Conservation (phyloP, 30 jellyfish, hydroid and myxozoan genomes). For the Rhopilema esculentum region DNA sequence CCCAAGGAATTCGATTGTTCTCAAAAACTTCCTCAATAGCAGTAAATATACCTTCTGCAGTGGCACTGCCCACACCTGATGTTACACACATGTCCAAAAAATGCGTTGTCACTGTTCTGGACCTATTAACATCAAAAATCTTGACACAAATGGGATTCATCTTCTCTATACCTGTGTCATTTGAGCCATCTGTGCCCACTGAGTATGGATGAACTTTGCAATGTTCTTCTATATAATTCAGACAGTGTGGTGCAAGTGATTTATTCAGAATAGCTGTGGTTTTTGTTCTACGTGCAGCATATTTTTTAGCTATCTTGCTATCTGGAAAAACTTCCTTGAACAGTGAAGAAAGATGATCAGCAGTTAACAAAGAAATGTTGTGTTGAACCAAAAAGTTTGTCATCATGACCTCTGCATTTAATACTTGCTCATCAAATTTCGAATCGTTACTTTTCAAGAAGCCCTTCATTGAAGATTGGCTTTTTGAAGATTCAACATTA, state of each 20-base stretch:
- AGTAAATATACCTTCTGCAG: constrained; percentile 48
- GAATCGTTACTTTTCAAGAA: constrained; percentile 20
- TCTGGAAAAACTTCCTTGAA: constrained; percentile 69
- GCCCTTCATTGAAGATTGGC: constrained; percentile 27
- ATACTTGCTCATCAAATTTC: constrained; percentile 12
- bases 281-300: constrained; percentile 65
- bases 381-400: constrained; percentile 76
- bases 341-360: constrained; percentile 73
- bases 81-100: constrained; percentile 70
- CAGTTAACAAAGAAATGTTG: constrained; percentile 64
- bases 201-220: constrained; percentile 60
- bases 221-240: constrained; percentile 18
- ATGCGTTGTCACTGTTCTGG: constrained; percentile 41
- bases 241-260: constrained; percentile 70
- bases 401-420: constrained; percentile 66
- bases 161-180: constrained; percentile 79
- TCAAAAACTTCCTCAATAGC: constrained; percentile 29
- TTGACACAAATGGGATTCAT: constrained; percentile 74
- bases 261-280: constrained; percentile 57
- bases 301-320: constrained; percentile 50
- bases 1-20: constrained; percentile 35
- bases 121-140: constrained; percentile 64
- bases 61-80: constrained; percentile 63
- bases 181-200: constrained; percentile 81
- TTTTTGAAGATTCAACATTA: constrained; percentile 18